Conservation (phyloP, 2,113 vertebrate species). For the Scomber scombrus region DNA sequence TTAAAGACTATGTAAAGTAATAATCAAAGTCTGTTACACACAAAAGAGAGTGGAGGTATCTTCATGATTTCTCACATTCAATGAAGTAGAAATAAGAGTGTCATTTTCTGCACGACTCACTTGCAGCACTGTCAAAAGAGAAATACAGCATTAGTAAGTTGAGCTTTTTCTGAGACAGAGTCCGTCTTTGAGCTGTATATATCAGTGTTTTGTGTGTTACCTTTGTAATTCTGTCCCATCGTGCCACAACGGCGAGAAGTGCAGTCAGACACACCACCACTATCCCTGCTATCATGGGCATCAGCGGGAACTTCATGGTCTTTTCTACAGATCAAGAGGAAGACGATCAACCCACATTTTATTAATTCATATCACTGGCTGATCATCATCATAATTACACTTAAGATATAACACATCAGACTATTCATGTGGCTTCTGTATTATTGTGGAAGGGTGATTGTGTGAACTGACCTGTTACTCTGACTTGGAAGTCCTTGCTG, state of each 20-base stretch:
- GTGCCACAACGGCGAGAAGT: constrained; percentile 74
- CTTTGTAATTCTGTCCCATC: constrained; percentile 75
- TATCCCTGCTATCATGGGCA: constrained; percentile 79
- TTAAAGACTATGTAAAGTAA: background rate
- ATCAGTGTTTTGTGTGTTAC: constrained; percentile 31
- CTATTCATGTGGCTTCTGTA: background rate
- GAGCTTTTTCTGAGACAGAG: background rate
- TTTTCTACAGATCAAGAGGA: constrained; percentile 66
- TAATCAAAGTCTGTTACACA: background rate
- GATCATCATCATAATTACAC: background rate
- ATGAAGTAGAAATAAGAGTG: background rate
- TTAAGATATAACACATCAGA: background rate
- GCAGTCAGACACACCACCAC: constrained; percentile 79
- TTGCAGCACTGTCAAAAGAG: constrained; percentile 72
- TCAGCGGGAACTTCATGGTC: constrained; percentile 75
- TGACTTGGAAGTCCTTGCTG: constrained; percentile 71
- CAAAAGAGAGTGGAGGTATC: background rate
- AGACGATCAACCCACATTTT: background rate
- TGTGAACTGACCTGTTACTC: constrained; percentile 76
- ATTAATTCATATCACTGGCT: background rate
- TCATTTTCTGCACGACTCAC: constrained; percentile 19
- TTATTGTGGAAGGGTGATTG: background rate
- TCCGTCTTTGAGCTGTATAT: background rate
- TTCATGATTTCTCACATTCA: constrained; percentile 8
- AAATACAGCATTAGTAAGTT: constrained; percentile 23